Evolutionary conservation across 2,113 vertebrate genomes (phyloP).

Genomic region (Boulengeromyrus knoepffleri): DNA sequence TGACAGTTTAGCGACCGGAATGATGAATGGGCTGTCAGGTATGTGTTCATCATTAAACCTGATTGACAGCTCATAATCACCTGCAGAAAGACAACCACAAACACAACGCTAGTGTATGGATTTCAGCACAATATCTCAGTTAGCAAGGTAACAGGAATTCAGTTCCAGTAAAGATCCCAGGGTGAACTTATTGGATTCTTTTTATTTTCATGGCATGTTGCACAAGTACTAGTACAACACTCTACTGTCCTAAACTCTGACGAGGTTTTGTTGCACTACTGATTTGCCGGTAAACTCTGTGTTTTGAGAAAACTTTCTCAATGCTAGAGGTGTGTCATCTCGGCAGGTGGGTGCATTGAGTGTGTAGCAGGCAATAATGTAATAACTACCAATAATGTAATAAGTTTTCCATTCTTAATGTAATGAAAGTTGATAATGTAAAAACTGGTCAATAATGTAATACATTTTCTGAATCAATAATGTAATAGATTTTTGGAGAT

Average conservation of each 20-base stretch:
- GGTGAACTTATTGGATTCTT: not conserved
- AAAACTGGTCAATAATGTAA: not conserved
- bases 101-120: not conserved
- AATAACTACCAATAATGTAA: not conserved
- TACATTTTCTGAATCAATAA: not conserved
- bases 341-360: not conserved
- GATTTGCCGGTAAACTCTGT: not conserved
- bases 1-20: slow-evolving; percentile 83
- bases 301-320: not conserved
- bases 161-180: not conserved
- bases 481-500: not conserved
- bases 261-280: not conserved
- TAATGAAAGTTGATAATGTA: not conserved
- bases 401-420: not conserved
- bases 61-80: slow-evolving; percentile 95
- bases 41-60: slow-evolving; percentile 97
- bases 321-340: not conserved
- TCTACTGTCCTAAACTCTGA: not conserved
- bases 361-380: not conserved
- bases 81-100: slow-evolving; percentile 43
- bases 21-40: slow-evolving; percentile 94
- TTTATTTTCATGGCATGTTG: not conserved
- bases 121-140: not conserved
- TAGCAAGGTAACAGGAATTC: not conserved
- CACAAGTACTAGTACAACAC: not conserved